Evolutionary conservation across 2,888 invertebrate genomes (phyloP).

Genomic region (Hirtodrosophila duncani): DNA sequence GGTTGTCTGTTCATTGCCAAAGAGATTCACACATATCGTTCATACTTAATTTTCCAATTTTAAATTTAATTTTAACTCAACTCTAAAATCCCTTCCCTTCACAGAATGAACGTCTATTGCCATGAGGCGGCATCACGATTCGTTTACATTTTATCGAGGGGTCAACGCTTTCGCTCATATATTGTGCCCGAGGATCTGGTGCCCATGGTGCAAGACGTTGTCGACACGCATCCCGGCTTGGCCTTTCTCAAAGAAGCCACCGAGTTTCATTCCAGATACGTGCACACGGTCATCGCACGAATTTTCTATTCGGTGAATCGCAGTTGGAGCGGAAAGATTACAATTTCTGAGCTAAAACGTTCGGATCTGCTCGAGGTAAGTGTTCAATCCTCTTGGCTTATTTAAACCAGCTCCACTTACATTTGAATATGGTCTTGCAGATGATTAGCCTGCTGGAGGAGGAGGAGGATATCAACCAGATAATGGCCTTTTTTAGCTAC

Average conservation of each 20-base stretch:
- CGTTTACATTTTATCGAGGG: slow-evolving; percentile 89
- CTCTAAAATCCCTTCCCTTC: too few relatives aligned
- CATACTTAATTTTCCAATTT: too few relatives aligned
- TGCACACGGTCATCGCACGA: slow-evolving; percentile 98
- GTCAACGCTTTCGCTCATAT: slow-evolving; percentile 79
- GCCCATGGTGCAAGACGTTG: slow-evolving; percentile 96
- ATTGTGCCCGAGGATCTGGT: slow-evolving; percentile 94
- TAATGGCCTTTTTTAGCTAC: slow-evolving; percentile 94
- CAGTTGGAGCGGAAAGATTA: slow-evolving; percentile 96
- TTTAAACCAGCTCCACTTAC: background rate
- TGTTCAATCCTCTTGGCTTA: background rate
- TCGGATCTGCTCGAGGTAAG: slow-evolving; percentile 89
- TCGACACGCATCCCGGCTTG: slow-evolving; percentile 98
- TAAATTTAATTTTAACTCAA: too few relatives aligned
- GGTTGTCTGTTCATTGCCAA: too few relatives aligned
- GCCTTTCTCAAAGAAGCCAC: slow-evolving; percentile 98
- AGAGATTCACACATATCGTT: too few relatives aligned
- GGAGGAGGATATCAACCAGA: slow-evolving; percentile 98
- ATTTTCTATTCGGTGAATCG: slow-evolving; percentile 98
- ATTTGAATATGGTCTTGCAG: slow-evolving; percentile 73
- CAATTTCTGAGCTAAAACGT: slow-evolving; percentile 91
- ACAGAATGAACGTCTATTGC: slow-evolving; percentile 88
- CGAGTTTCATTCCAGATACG: slow-evolving; percentile 99
- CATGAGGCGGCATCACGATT: slow-evolving; percentile 95
- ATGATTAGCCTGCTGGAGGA: slow-evolving; percentile 91